Base-by-base conservation (phyloP, 2,888 invertebrate genomes). In the Ecliptopera silaceata region DNA sequence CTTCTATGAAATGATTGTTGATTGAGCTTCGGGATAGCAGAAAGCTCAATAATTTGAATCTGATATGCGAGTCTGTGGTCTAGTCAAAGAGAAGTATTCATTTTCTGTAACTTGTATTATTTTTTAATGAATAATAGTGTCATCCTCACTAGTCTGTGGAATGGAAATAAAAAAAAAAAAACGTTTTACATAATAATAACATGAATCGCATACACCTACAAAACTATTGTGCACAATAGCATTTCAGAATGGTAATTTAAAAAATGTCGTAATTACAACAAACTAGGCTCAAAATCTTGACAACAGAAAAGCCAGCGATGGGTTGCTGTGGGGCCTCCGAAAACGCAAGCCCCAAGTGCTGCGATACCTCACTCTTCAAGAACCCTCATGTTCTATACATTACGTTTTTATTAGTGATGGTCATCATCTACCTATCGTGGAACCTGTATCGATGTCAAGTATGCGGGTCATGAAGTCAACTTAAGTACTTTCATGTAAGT, bases 381-480 rank as follows among this genome's bases (percentile, higher is more conserved):
- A 71, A 77, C 51, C 71, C 73, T 0, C 68, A 74, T 10, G 69
- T 80, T 5, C 13, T 74, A 2, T 72, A 73, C 38, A 48, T 72
- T 4, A 66, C 75, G 12, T 47, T 56, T 3, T 51, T 79, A 29
- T 61, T 84, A 8, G 32, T 75, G 11, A 59, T 79, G 64, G 31
- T 84, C 13, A 80, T 82, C 10, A 8, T 69, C 4, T 82, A 75
- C 63, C 68, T 84, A 6, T 63, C 66, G 1, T 78, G 74, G 75
- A 65, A 69, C 2, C 56, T 82, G 2, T 78, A 76, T 44, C 60
- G 59, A 26, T 80, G 80, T 52, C 64, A 61, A 26, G 2, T 59
- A 8, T 76, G 76, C 51, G 18, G 52, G n/a, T 48, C 55, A 11
- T 2, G 34, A 15, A 36, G 15, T 36, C 15, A 36, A 3, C 15